Conservation (phyloP, 2,888 invertebrate genomes). For the Zelleria hepariella region DNA sequence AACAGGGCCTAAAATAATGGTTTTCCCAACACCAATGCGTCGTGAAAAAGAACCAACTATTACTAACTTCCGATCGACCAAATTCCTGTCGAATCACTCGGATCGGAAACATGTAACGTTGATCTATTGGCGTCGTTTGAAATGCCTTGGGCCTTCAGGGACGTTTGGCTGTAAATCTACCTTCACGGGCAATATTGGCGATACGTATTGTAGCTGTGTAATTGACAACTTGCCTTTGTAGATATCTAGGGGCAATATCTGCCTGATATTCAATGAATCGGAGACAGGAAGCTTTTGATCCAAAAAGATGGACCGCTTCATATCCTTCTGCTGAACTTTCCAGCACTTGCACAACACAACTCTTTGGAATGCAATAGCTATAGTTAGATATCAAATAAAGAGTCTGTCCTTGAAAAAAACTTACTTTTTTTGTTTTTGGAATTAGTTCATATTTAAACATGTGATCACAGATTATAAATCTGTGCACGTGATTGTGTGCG, state of each 20-base stretch:
- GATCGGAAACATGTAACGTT: neutral
- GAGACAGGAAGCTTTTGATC: no score
- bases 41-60: neutral
- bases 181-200: neutral
- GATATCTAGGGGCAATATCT: neutral
- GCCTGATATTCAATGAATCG: no score
- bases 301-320: no score
- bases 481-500: no score
- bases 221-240: neutral
- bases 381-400: no score
- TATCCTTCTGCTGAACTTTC: no score
- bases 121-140: conserved; percentile 13
- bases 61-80: neutral
- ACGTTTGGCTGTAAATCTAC: neutral
- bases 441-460: no score
- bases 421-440: no score
- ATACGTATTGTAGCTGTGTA: neutral
- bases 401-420: no score
- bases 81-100: neutral
- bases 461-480: no score
- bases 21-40: neutral
- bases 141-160: neutral
- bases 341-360: no score
- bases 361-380: no score
- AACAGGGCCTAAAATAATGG: neutral